Evolutionary conservation across 2,888 invertebrate genomes (phyloP).

Genomic region (Galerucella pusilla): DNA sequence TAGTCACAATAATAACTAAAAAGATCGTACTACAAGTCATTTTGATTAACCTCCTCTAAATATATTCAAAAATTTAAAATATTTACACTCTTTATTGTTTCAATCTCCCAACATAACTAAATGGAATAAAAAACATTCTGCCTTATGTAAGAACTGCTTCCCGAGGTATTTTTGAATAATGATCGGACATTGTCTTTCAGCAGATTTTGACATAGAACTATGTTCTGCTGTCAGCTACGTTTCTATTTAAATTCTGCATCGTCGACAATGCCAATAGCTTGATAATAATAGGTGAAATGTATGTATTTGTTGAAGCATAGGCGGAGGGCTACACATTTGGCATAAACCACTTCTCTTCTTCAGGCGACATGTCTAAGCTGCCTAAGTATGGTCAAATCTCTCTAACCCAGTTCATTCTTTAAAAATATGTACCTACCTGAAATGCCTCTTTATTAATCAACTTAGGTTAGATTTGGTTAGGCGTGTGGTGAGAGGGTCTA

Average conservation of each 20-base stretch:
- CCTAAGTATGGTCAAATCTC: too few relatives aligned
- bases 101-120: neutral
- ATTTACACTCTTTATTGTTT: neutral
- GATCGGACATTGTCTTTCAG: slow-evolving; percentile 15
- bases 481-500: too few relatives aligned
- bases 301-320: neutral
- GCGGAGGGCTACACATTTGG: neutral
- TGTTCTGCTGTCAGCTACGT: slow-evolving; percentile 24
- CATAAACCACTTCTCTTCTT: neutral
- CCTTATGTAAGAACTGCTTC: slow-evolving; percentile 18
- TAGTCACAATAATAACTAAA: too few relatives aligned
- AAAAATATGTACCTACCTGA: too few relatives aligned
- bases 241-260: slow-evolving; percentile 21
- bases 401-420: too few relatives aligned
- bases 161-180: slow-evolving; percentile 31
- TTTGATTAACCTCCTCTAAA: too few relatives aligned
- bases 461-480: too few relatives aligned
- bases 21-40: too few relatives aligned
- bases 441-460: too few relatives aligned
- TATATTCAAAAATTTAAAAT: too few relatives aligned
- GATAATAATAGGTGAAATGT: slow-evolving; percentile 15
- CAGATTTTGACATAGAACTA: slow-evolving; percentile 32
- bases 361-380: too few relatives aligned
- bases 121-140: neutral
- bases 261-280: slow-evolving; percentile 21